Percentiles rank a stretch among this genome's conserved stretches.
These are phyloP conservation scores for Psittacula derbiana DNA, from an alignment of 2,797 vertebrate genomes.

Conservation along the genomic window DNA sequence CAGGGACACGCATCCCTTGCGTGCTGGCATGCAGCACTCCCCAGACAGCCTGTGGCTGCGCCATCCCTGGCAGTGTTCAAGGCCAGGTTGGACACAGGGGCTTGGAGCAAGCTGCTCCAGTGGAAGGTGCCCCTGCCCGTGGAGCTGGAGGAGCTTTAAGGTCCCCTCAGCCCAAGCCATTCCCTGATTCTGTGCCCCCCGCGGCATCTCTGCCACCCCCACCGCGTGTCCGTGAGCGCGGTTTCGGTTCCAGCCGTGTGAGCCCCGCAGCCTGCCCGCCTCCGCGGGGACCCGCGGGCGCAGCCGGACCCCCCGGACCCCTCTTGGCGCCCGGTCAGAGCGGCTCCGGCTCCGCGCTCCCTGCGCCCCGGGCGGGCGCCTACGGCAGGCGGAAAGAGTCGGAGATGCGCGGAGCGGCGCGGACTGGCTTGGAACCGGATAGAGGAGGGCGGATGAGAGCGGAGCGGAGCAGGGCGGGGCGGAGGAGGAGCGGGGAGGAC, in stretches of 20 bases:
- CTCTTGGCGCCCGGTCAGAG: too few relatives aligned
- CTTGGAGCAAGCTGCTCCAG: neutral
- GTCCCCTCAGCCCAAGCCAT: too few relatives aligned
- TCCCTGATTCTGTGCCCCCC: too few relatives aligned
- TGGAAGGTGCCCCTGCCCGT: too few relatives aligned
- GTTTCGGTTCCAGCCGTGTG: neutral
- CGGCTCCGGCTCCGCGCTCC: too few relatives aligned
- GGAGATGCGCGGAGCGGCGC: neutral
- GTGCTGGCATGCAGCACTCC: neutral
- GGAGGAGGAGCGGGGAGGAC: neutral
- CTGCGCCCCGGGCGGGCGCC: too few relatives aligned
- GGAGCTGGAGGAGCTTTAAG: neutral
- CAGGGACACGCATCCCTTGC: accelerated
- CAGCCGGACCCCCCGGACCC: neutral
- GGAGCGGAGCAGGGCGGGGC: too few relatives aligned
- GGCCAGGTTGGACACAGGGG: neutral
- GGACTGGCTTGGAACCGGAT: neutral
- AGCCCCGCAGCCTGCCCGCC: neutral
- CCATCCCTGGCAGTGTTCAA: neutral
- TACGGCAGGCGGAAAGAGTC: too few relatives aligned
- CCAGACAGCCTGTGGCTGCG: neutral
- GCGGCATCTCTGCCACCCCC: too few relatives aligned
- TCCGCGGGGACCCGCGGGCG: too few relatives aligned
- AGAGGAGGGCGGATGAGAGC: neutral
- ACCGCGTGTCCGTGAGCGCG: neutral